phyloP scores from a whole-genome alignment of 2,113 vertebrate genomes.

The Cebus imitator region DNA sequence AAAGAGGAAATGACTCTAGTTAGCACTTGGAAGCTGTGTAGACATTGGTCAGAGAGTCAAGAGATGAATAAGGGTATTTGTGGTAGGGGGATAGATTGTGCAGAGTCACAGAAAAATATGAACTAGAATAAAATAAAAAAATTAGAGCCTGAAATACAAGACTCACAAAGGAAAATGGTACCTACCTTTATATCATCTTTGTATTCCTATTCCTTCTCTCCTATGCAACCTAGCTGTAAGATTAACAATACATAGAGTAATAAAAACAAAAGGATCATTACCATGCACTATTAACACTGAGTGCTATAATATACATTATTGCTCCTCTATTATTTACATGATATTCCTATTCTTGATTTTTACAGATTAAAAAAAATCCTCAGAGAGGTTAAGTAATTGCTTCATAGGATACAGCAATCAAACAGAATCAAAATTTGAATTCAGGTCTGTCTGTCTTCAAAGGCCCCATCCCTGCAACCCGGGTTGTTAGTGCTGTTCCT shows the following conservation, averaged over 20 bases:
- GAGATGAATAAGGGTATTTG: neutral
- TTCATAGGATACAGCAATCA: neutral
- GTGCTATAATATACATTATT: neutral
- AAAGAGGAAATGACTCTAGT: neutral
- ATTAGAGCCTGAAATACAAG: neutral
- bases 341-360: neutral
- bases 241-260: neutral
- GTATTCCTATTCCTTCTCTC: neutral
- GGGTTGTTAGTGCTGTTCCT: constrained; percentile 1
- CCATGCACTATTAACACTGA: neutral
- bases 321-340: neutral
- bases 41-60: neutral
- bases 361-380: neutral
- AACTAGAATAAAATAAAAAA: neutral
- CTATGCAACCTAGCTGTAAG: neutral
- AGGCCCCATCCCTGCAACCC: neutral
- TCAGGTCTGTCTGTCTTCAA: neutral
- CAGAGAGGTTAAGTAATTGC: neutral
- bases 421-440: constrained; percentile 21
- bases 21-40: neutral
- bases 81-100: neutral
- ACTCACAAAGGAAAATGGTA: neutral
- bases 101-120: neutral
- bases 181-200: neutral
- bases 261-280: neutral